A percentile compares a stretch with the other conserved stretches of the same genome.
Evolutionary conservation across 2,888 invertebrate species (phyloP).

Genomic region (Papilio elwesi): DNA sequence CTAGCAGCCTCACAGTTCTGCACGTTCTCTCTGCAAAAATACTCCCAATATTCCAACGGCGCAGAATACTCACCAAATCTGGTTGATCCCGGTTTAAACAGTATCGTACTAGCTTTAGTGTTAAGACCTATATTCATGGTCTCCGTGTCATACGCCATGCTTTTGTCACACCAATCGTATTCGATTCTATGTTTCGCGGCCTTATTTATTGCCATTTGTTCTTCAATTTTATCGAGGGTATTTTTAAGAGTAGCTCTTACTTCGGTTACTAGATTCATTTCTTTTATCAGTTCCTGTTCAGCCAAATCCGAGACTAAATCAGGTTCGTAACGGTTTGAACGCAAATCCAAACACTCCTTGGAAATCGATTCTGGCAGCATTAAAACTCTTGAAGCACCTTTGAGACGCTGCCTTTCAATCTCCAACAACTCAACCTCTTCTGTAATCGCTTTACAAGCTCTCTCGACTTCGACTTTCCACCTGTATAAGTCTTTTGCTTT

Average conservation of each 20-base stretch:
- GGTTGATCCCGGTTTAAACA: conserved; percentile 92
- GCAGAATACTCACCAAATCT: conserved; percentile 89
- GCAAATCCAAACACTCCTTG: conserved; percentile 89
- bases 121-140: conserved; percentile 87
- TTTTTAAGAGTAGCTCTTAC: conserved; percentile 85
- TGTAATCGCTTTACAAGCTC: conserved; percentile 86
- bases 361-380: conserved; percentile 90
- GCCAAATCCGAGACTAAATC: conserved; percentile 90
- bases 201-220: conserved; percentile 89
- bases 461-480: conserved; percentile 90
- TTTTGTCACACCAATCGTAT: conserved; percentile 96
- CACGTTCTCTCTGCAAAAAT: conserved; percentile 91
- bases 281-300: conserved; percentile 91
- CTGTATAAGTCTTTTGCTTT: conserved; percentile 88
- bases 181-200: conserved; percentile 93
- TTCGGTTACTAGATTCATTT: conserved; percentile 88
- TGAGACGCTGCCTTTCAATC: conserved; percentile 87
- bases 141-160: conserved; percentile 91
- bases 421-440: conserved; percentile 89
- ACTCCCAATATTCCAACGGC: conserved; percentile 91
- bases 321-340: conserved; percentile 87
- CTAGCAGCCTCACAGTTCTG: conserved; percentile 90
- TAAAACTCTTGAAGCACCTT: conserved; percentile 87
- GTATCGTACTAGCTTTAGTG: conserved; percentile 87
- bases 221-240: conserved; percentile 87